Conservation (phyloP, 2,113 vertebrate genomes). For the Cyanoramphus novaezelandiae region DNA sequence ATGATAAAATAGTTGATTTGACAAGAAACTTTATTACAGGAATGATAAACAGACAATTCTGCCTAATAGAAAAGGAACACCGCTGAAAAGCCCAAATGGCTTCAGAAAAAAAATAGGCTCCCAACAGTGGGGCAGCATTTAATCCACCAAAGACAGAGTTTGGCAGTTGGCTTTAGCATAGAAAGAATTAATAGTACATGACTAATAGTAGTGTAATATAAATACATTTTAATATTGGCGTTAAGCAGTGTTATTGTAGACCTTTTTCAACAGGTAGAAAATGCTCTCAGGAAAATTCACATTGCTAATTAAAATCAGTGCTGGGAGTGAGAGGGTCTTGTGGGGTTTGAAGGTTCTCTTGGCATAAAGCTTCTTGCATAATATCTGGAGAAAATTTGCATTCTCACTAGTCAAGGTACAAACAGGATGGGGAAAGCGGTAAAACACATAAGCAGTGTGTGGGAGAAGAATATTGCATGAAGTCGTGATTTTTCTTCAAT, state of each 20-base stretch:
- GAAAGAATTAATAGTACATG: neutral
- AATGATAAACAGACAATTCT: neutral
- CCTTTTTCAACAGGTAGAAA: constrained; percentile 20
- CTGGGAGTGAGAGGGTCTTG: neutral
- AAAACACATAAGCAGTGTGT: constrained; percentile 17
- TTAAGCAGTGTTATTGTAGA: neutral
- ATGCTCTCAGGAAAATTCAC: neutral
- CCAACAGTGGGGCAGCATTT: neutral
- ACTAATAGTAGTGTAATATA: neutral
- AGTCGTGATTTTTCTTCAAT: constrained; percentile 15
- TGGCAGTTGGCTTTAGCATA: neutral
- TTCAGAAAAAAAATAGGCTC: neutral
- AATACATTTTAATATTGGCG: neutral
- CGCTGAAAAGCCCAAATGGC: neutral
- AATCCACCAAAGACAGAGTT: neutral
- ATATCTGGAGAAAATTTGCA: neutral
- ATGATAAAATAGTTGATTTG: neutral
- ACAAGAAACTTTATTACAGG: neutral
- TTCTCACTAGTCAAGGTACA: constrained; percentile 27
- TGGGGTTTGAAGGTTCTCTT: neutral
- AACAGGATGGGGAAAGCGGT: neutral
- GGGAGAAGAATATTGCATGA: constrained; percentile 34
- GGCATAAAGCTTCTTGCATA: constrained; percentile 19
- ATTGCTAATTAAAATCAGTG: neutral
- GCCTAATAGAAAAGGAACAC: neutral